Evolutionary conservation across 2,113 vertebrate species (phyloP).

Genomic region (Epinephelus cyanopodus): DNA sequence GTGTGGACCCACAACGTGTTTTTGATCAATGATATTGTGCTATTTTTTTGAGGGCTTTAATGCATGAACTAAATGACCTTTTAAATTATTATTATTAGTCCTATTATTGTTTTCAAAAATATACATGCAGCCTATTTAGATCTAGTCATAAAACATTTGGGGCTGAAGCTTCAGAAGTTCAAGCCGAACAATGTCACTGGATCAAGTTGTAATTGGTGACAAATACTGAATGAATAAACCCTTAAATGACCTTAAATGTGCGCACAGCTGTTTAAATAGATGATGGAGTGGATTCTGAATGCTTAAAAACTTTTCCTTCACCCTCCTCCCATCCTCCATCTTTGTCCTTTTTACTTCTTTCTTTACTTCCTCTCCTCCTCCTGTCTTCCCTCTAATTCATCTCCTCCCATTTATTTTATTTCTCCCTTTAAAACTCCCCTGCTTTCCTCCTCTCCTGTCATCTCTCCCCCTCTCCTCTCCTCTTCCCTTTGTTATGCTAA

Average conservation of each 20-base stretch:
- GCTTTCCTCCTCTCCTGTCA: background rate
- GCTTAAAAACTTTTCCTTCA: background rate
- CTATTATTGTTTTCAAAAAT: too few species aligned
- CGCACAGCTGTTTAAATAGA: background rate
- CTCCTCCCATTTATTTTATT: background rate
- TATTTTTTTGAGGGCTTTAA: too few species aligned
- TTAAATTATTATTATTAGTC: too few species aligned
- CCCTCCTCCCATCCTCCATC: background rate
- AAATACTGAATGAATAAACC: background rate
- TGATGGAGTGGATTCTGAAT: background rate
- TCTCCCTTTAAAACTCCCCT: background rate
- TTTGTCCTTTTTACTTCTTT: background rate
- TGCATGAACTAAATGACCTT: too few species aligned
- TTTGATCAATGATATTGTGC: too few species aligned
- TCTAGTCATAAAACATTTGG: too few species aligned
- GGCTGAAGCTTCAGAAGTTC: too few species aligned
- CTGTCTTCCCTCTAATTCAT: background rate
- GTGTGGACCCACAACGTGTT: too few species aligned
- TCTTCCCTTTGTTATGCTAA: constrained; percentile 23
- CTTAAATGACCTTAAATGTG: background rate
- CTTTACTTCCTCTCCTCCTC: too few species aligned
- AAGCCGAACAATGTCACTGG: too few species aligned
- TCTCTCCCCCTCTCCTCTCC: background rate
- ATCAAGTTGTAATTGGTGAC: too few species aligned
- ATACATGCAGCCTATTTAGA: too few species aligned